A percentile compares a stretch with the other conserved stretches of the same genome.
Conservation (phyloP, 2,797 vertebrate genomes). For the Sebastes minor region DNA sequence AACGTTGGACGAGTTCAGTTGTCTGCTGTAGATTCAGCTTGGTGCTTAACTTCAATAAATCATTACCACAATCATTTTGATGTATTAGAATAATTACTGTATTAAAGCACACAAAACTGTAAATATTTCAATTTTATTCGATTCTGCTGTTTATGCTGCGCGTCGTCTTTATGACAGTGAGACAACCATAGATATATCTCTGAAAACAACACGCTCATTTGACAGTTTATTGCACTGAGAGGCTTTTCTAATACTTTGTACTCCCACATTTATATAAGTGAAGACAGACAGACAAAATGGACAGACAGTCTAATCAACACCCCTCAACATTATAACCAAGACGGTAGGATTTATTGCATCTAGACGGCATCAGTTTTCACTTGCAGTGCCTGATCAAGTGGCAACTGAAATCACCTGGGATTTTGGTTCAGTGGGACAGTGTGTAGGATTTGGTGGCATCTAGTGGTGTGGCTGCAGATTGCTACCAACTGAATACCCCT, state of each 20-base stretch:
- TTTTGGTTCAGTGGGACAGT: not conserved
- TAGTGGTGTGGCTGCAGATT: not conserved
- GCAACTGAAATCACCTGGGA: not conserved
- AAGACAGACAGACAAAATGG: no score
- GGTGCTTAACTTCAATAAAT: constrained; percentile 8
- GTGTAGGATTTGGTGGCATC: not conserved
- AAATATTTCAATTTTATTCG: accelerated
- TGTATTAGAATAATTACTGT: not conserved
- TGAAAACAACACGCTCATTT: accelerated
- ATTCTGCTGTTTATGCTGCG: no score
- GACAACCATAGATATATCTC: not conserved
- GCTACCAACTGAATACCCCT: not conserved
- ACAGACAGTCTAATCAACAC: not conserved
- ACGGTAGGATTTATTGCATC: not conserved
- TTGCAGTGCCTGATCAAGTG: not conserved
- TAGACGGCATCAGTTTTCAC: not conserved
- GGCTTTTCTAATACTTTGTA: no score
- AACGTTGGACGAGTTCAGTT: not conserved
- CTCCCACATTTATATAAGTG: not conserved
- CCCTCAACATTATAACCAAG: not conserved
- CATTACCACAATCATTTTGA: not conserved
- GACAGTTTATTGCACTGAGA: not conserved
- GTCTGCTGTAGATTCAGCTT: not conserved
- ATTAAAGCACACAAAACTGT: not conserved
- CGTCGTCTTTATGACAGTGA: not conserved